A percentile compares a stretch with the other conserved stretches of the same genome.
These are phyloP conservation scores for Pelosia muscerda DNA, from an alignment of 2,888 invertebrate genomes.

Conservation along the genomic window DNA sequence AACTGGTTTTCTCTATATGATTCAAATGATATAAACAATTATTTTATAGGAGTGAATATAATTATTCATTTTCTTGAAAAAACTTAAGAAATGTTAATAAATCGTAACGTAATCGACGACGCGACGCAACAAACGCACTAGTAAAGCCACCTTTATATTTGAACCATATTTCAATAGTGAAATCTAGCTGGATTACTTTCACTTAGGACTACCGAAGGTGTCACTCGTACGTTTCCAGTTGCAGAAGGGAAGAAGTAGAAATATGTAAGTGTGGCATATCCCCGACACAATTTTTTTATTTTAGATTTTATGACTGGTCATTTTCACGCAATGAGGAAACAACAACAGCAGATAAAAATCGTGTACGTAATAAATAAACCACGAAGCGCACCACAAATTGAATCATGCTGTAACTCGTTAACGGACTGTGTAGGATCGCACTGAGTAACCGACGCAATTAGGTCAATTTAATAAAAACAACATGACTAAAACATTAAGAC, in stretches of 20 bases:
- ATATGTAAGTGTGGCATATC: not conserved
- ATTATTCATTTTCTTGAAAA: too few relatives aligned
- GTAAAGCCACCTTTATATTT: too few relatives aligned
- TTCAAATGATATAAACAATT: too few relatives aligned
- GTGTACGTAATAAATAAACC: constrained; percentile 12
- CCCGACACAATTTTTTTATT: too few relatives aligned
- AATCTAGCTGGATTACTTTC: too few relatives aligned
- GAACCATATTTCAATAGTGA: not conserved
- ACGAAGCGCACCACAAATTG: constrained; percentile 15
- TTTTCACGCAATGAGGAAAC: constrained; percentile 4
- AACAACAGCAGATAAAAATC: constrained; percentile 9
- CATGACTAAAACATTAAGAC: not conserved
- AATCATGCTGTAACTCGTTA: constrained; percentile 7
- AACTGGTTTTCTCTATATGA: too few relatives aligned
- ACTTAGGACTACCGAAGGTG: too few relatives aligned
- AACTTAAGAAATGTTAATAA: too few relatives aligned
- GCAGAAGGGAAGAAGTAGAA: not conserved
- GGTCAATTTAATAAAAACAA: constrained; percentile 14
- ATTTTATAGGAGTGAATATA: too few relatives aligned
- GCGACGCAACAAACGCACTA: too few relatives aligned
- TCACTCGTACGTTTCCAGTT: not conserved
- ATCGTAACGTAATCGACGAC: too few relatives aligned
- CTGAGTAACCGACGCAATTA: constrained; percentile 12
- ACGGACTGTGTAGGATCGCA: not conserved
- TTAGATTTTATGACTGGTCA: too few relatives aligned